These are phyloP conservation scores for Caenorhabditis becei DNA, from an alignment of 2,888 invertebrate species.

Conservation along the genomic window DNA sequence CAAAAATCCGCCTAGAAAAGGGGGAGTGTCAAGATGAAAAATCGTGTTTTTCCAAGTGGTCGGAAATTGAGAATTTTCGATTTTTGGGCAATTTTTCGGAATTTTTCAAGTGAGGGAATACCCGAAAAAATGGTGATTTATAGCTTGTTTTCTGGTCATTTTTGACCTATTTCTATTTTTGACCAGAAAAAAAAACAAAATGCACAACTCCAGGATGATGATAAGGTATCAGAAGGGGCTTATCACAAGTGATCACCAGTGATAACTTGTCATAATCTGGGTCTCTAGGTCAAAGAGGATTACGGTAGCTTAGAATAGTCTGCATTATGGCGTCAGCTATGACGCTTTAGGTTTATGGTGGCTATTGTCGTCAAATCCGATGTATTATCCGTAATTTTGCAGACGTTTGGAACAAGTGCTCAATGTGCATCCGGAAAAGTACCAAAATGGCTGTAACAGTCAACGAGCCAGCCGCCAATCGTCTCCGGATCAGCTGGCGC, in stretches of 20 bases:
- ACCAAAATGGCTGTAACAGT: constrained; percentile 64
- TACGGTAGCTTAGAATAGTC: background rate
- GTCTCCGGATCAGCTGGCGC: constrained; percentile 41
- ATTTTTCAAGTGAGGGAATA: too few species aligned
- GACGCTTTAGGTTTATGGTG: too few species aligned
- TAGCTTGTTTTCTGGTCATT: too few species aligned
- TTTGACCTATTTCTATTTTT: too few species aligned
- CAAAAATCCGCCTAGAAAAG: too few species aligned
- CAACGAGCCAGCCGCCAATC: constrained; percentile 53
- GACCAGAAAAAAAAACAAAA: too few species aligned
- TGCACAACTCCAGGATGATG: too few species aligned
- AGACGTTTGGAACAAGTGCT: constrained; percentile 76
- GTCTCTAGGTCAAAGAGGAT: background rate
- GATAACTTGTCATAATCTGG: too few species aligned
- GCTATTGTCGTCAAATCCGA: background rate
- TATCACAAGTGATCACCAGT: too few species aligned
- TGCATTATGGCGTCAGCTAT: background rate
- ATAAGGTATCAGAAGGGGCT: too few species aligned
- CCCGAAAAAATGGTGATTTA: too few species aligned
- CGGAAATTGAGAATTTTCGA: background rate
- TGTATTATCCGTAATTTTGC: constrained; percentile 1
- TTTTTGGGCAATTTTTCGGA: too few species aligned
- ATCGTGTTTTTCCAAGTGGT: background rate
- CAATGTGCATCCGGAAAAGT: constrained; percentile 76
- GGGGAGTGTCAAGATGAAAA: constrained; percentile 2